phyloP scores from a whole-genome alignment of 2,888 invertebrate species.

The Agriopis leucophaearia region DNA sequence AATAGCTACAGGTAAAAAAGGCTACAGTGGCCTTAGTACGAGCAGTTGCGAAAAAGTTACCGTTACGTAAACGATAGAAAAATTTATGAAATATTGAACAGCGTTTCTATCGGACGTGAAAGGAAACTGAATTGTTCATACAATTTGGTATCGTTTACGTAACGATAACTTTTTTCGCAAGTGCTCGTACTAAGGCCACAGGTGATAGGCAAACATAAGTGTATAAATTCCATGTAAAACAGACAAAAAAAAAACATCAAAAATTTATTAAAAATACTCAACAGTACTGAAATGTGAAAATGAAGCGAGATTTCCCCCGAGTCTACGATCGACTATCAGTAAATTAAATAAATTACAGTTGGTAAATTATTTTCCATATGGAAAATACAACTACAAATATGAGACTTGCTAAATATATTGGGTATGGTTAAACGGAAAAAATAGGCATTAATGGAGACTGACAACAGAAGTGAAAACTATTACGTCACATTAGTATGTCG shows the following conservation, averaged over 20 bases:
- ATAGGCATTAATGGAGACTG: background rate
- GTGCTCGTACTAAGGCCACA: too few species aligned
- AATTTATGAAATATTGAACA: too few species aligned
- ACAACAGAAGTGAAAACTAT: background rate
- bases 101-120: too few species aligned
- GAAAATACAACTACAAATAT: background rate
- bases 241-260: background rate
- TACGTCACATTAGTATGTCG: too few species aligned
- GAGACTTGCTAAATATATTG: background rate
- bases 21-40: too few species aligned
- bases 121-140: too few species aligned
- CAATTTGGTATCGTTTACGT: too few species aligned
- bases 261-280: background rate
- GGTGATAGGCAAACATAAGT: background rate
- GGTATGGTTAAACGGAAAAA: too few species aligned
- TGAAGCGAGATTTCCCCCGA: slow-evolving; percentile 31
- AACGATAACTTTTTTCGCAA: too few species aligned
- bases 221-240: background rate
- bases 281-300: slow-evolving; percentile 17
- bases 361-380: slow-evolving; percentile 18
- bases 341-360: slow-evolving; percentile 26
- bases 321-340: slow-evolving; percentile 18
- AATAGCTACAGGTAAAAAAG: too few species aligned
- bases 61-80: too few species aligned
- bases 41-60: too few species aligned